Base-by-base conservation (phyloP, 2,113 vertebrate genomes). In the Corynorhinus townsendii region DNA sequence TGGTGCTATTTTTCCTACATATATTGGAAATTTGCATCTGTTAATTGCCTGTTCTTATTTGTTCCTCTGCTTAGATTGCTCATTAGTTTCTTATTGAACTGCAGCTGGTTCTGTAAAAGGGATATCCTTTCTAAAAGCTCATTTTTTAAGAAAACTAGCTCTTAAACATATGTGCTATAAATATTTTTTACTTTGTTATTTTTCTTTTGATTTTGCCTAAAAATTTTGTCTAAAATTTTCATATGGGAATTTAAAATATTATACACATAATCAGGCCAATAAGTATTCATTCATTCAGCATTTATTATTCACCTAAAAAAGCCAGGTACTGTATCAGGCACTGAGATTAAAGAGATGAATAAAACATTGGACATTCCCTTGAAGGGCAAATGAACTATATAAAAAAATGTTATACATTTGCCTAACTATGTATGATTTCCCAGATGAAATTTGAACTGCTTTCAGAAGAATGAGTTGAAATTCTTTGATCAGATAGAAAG, bases 361-460 rank as follows among this genome's bases (percentile, higher is more conserved):
- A 72, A 73, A 77, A 89, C 30, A 52, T 33, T 73, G 66, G 14
- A 20, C 62, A 49, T 89, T 90, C 28, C 59, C 11, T 89, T 68
- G 24, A 68, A 94, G 11, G 10, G 43, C 40, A 77, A 49, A 28
- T 90, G 19, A 56, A 8, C 69, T 79, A n/a, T n/a, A n/a, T 26
- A 64, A 66, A 69, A 79, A 30, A 59, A 40, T 45, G 56, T 88
- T 77, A 52, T 45, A 84, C 66, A 59, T 12, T 59, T 75, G 22
- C 76, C 79, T 95, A 49, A 90, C 47, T 80, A 3, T 66, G 16
- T 56, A 87, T 77, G 30, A 30, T 62, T 72, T 91, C 75, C 49
- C 40, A 77, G 87, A 54, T 77, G 86, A 91, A 81, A 89, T 56
- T 35, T 79, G 87, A 95, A 54, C 87, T 87, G 10, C 89, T 82